These are phyloP conservation scores for Dryocosmus kuriphilus DNA, from an alignment of 2,888 invertebrate species.

Conservation along the genomic window DNA sequence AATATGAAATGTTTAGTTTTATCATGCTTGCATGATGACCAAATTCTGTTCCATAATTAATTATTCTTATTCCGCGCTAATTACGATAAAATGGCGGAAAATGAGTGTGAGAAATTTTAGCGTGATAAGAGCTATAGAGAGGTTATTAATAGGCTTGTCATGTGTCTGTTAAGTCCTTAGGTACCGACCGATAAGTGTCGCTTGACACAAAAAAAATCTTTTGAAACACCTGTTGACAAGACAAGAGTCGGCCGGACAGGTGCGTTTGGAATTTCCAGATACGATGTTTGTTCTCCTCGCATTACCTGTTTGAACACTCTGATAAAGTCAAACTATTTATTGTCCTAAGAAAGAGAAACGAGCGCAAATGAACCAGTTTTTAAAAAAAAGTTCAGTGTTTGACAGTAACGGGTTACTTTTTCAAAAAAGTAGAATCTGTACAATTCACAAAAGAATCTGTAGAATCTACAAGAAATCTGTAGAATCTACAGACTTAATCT, in stretches of 20 bases:
- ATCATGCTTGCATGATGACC: too few species aligned
- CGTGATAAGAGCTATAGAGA: slow-evolving; percentile 24
- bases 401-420: too few species aligned
- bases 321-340: slow-evolving; percentile 54
- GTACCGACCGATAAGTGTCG: slow-evolving; percentile 36
- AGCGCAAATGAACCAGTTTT: slow-evolving; percentile 34
- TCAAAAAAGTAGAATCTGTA: too few species aligned
- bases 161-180: slow-evolving; percentile 27
- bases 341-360: slow-evolving; percentile 47
- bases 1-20: too few species aligned
- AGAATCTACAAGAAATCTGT: too few species aligned
- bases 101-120: slow-evolving; percentile 32
- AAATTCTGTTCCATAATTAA: too few species aligned
- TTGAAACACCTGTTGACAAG: slow-evolving; percentile 51
- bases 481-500: too few species aligned
- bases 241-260: slow-evolving; percentile 49
- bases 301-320: slow-evolving; percentile 53
- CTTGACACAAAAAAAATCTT: slow-evolving; percentile 32
- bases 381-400: too few species aligned
- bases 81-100: slow-evolving; percentile 1
- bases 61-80: slow-evolving; percentile 14
- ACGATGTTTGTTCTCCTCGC: slow-evolving; percentile 49
- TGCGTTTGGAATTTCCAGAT: slow-evolving; percentile 48
- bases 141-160: slow-evolving; percentile 33
- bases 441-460: too few species aligned